A percentile compares a stretch with the other conserved stretches of the same genome.
Conservation (phyloP, 2,113 vertebrate species). For the Entosphenus tridentatus region DNA sequence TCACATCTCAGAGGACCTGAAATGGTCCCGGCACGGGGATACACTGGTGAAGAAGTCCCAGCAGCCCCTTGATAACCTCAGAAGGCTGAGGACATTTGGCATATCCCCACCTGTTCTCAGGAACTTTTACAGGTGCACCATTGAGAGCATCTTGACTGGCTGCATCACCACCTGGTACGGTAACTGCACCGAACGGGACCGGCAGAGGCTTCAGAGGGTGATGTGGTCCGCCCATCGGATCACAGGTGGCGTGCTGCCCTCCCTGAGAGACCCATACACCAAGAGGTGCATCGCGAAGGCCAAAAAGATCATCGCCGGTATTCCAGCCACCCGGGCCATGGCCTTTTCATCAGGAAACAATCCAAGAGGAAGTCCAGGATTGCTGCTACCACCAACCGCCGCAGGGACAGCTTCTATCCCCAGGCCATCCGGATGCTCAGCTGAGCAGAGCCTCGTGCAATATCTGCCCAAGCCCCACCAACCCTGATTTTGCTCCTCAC, state of each 20-base stretch:
- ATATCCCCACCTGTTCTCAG: not conserved
- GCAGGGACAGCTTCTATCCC: not conserved
- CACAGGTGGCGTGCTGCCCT: not conserved
- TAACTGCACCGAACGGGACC: not conserved
- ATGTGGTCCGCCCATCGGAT: not conserved
- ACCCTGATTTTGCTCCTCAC: no score
- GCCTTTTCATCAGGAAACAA: not conserved
- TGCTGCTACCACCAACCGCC: not conserved
- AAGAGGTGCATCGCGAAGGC: not conserved
- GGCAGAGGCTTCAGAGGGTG: not conserved
- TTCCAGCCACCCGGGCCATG: not conserved
- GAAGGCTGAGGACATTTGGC: not conserved
- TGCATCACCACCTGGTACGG: constrained; percentile 1
- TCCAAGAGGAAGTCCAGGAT: not conserved
- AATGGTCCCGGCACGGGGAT: no score
- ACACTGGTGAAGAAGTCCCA: no score
- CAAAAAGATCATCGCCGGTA: not conserved
- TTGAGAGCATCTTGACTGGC: constrained; percentile 2
- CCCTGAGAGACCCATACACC: not conserved
- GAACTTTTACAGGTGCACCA: not conserved
- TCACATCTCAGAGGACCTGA: no score
- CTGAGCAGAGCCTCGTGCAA: not conserved
- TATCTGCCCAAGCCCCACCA: no score
- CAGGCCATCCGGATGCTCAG: not conserved
- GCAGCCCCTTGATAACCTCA: not conserved